phyloP scores from a whole-genome alignment of 2,888 invertebrate species.

The Conomelus anceps region DNA sequence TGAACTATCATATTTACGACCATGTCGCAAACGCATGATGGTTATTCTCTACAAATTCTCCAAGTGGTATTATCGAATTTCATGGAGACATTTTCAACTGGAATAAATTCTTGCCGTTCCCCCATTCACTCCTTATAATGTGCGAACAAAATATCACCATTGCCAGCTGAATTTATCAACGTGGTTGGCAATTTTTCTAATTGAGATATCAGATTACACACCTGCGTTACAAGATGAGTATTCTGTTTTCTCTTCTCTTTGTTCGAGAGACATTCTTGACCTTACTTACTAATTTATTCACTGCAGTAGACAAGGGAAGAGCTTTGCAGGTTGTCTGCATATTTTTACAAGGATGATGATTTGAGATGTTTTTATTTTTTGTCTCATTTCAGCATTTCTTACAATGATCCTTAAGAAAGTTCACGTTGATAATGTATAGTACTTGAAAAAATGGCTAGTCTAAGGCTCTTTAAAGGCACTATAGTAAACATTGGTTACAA shows the following conservation, averaged over 20 bases:
- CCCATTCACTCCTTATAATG: background rate
- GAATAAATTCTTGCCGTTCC: background rate
- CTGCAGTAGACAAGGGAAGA: background rate
- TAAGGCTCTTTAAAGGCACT: too few species aligned
- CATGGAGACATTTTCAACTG: background rate
- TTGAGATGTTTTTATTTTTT: background rate
- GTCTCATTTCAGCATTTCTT: too few species aligned
- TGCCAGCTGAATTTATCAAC: background rate
- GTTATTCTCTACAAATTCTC: background rate
- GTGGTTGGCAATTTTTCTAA: background rate
- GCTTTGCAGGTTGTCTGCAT: background rate
- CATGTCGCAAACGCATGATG: background rate
- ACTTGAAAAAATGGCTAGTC: too few species aligned
- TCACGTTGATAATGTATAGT: too few species aligned
- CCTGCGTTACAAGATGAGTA: background rate
- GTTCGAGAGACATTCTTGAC: background rate
- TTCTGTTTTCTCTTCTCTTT: background rate
- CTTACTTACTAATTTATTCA: background rate
- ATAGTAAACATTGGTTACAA: too few species aligned
- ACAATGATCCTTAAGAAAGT: too few species aligned
- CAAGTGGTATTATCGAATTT: background rate
- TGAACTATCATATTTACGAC: background rate
- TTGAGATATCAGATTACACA: background rate
- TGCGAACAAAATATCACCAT: background rate
- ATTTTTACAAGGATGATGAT: background rate